phyloP scores from a whole-genome alignment of 2,113 vertebrate species.

The Charadrius vociferus region DNA sequence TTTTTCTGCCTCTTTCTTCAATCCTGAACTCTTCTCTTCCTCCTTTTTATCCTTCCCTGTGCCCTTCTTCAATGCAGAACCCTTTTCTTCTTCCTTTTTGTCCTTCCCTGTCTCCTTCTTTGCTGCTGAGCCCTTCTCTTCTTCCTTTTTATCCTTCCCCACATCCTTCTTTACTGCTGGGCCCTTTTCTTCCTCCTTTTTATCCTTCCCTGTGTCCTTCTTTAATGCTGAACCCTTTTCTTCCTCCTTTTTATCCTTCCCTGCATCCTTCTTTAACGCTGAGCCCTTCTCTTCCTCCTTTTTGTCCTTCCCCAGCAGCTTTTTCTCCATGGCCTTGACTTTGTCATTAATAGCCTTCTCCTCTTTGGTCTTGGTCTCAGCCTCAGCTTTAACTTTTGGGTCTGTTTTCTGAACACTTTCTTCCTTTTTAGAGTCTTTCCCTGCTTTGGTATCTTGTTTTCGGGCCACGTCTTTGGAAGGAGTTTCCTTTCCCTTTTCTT shows the following conservation, averaged over 20 bases:
- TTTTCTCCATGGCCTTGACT: conserved; percentile 74
- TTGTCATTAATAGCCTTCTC: conserved; percentile 63
- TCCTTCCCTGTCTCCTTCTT: background rate
- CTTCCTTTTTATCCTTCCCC: background rate
- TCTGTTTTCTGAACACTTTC: conserved; percentile 55
- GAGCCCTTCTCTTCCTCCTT: conserved; percentile 21
- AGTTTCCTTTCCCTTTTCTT: conserved; percentile 62
- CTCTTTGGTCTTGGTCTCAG: conserved; percentile 58
- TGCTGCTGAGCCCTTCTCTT: background rate
- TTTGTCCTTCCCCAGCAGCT: conserved; percentile 68
- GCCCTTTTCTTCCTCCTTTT: conserved; percentile 19
- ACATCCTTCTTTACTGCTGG: background rate
- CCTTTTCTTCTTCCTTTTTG: conserved; percentile 45
- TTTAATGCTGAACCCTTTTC: background rate
- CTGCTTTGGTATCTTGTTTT: conserved; percentile 42
- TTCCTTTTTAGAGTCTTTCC: conserved; percentile 65
- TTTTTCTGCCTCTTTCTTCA: conserved; percentile 6
- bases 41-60: conserved; percentile 38
- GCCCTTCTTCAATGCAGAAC: background rate
- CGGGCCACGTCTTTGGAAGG: conserved; percentile 22
- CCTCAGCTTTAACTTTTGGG: conserved; percentile 44
- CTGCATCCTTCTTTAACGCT: background rate
- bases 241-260: conserved; percentile 56
- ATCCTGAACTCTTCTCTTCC: background rate
- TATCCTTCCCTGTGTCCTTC: background rate